These are phyloP conservation scores for Aphidius ervi DNA, from an alignment of 1,140 invertebrate genomes.

Conservation along the genomic window DNA sequence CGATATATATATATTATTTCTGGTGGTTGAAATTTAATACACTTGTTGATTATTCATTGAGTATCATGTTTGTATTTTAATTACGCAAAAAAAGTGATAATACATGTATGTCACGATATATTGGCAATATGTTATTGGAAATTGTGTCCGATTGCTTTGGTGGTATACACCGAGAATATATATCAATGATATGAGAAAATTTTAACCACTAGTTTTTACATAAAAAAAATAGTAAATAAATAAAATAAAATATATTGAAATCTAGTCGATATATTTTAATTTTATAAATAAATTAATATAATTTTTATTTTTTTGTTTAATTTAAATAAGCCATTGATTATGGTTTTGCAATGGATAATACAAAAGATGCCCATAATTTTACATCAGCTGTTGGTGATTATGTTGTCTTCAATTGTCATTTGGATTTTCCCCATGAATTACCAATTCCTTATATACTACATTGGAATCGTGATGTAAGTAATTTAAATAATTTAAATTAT, in stretches of 20 bases:
- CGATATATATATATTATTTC: too few species aligned
- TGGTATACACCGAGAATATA: not conserved
- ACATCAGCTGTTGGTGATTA: constrained; percentile 79
- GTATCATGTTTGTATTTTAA: too few species aligned
- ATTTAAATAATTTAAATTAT: not conserved
- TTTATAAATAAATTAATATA: too few species aligned
- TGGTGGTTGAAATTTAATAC: too few species aligned
- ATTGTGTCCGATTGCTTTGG: constrained; percentile 7
- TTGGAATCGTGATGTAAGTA: constrained; percentile 87
- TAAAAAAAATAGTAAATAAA: too few species aligned
- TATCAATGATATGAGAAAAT: too few species aligned
- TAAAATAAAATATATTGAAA: too few species aligned
- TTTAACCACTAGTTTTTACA: too few species aligned
- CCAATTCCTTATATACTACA: constrained; percentile 84
- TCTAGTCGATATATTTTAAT: too few species aligned
- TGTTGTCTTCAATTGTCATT: constrained; percentile 82
- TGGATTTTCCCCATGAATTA: constrained; percentile 84
- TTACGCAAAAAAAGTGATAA: too few species aligned
- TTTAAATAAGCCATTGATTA: constrained; percentile 38
- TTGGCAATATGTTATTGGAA: constrained; percentile 9
- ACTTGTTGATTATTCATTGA: too few species aligned
- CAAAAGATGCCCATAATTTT: constrained; percentile 62
- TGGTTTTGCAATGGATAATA: constrained; percentile 53
- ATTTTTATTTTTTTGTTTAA: not conserved
- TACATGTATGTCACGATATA: not conserved